Conservation (phyloP, 2,113 vertebrate genomes). For the Platichthys flesus region DNA sequence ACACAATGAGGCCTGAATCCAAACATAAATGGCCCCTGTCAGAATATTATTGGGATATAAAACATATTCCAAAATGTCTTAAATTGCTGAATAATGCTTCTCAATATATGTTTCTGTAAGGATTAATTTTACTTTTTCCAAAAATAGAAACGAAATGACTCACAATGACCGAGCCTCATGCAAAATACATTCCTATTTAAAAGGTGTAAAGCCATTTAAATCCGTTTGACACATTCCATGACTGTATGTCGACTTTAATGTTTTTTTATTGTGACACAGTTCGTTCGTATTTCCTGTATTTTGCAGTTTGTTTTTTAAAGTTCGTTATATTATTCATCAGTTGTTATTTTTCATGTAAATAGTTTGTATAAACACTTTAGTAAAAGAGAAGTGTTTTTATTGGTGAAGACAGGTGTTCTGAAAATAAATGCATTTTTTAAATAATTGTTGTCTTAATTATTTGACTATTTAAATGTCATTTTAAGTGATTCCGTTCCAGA, state of each 20-base stretch:
- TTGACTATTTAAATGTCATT: not conserved
- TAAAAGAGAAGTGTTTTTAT: constrained; percentile 14
- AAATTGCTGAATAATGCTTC: not conserved
- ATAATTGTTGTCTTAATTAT: constrained; percentile 25
- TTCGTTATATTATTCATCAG: constrained; percentile 19
- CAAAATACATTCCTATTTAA: constrained; percentile 57
- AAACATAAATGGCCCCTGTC: not conserved
- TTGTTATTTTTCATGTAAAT: constrained; percentile 49
- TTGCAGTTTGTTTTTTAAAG: not conserved
- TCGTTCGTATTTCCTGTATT: constrained; percentile 16
- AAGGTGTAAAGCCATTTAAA: constrained; percentile 63
- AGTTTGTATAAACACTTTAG: constrained; percentile 36
- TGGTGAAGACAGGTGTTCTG: constrained; percentile 16
- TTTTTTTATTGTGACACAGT: constrained; percentile 16
- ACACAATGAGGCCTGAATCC: not conserved
- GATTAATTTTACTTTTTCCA: not conserved
- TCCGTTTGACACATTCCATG: constrained; percentile 66
- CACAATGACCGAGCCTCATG: constrained; percentile 50
- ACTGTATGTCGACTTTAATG: constrained; percentile 27
- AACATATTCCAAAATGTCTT: not conserved
- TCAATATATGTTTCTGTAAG: not conserved
- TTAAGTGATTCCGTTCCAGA: too few species aligned
- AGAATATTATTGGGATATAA: not conserved
- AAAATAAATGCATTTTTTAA: constrained; percentile 62
- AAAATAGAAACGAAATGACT: constrained; percentile 9